phyloP scores from a whole-genome alignment of 2,113 vertebrate species.

The Collichthys lucidus region DNA sequence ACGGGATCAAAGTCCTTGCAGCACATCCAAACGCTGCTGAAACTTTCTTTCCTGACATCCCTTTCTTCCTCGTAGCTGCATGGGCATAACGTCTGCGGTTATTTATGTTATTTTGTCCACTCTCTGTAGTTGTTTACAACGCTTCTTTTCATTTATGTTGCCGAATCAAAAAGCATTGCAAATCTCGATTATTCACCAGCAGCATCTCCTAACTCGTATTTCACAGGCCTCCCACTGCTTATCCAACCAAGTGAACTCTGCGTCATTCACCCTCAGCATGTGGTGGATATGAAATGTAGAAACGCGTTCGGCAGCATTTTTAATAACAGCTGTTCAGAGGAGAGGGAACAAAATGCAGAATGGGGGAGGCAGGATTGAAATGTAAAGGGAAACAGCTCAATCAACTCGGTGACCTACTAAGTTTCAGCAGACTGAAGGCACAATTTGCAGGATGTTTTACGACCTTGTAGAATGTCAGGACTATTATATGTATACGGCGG shows the following conservation, averaged over 20 bases:
- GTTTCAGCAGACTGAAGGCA: slow-evolving; percentile 8
- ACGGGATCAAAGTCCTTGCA: background rate
- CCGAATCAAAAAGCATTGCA: slow-evolving; percentile 46
- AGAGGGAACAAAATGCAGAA: slow-evolving; percentile 40
- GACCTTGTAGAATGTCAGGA: background rate
- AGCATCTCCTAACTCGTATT: slow-evolving; percentile 48
- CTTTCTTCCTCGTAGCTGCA: background rate
- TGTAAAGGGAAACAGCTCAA: slow-evolving; percentile 11
- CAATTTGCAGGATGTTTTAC: slow-evolving; percentile 30
- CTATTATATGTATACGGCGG: background rate
- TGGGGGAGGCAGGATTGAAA: slow-evolving; percentile 12
- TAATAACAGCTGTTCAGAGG: slow-evolving; percentile 59
- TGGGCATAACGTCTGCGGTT: background rate
- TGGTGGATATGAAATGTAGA: slow-evolving; percentile 46
- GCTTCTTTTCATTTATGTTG: slow-evolving; percentile 35
- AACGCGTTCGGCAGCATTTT: slow-evolving; percentile 42
- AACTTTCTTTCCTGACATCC: background rate
- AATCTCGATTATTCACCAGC: slow-evolving; percentile 56
- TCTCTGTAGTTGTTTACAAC: slow-evolving; percentile 45
- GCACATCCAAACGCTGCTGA: background rate
- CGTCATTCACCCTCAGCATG: slow-evolving; percentile 69
- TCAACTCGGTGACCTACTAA: slow-evolving; percentile 28
- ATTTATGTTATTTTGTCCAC: slow-evolving; percentile 21
- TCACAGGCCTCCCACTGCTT: slow-evolving; percentile 57
- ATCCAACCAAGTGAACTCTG: slow-evolving; percentile 55